Conservation (phyloP, 2,888 invertebrate species). For the Steinernema carpocapsae region DNA sequence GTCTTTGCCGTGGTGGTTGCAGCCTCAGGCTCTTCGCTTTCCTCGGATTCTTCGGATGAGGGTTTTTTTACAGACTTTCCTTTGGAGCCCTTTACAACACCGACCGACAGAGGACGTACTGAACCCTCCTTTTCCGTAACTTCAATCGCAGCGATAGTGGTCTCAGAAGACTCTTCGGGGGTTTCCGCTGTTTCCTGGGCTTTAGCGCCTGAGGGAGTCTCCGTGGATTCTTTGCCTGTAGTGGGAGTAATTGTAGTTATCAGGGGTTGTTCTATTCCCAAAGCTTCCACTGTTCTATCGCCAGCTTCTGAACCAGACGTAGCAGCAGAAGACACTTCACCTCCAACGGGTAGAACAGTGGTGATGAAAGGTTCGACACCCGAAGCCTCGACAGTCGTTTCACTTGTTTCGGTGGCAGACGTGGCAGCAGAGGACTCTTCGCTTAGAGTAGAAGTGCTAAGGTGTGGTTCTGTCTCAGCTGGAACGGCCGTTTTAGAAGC, state of each 20-base stretch:
- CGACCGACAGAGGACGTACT: slow-evolving; percentile 7
- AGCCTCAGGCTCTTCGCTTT: background rate
- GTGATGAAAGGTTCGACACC: background rate
- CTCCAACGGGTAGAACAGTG: slow-evolving; percentile 11
- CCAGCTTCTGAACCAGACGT: too few species aligned
- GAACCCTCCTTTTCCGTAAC: slow-evolving; percentile 13
- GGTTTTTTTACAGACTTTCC: background rate
- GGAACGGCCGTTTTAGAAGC: slow-evolving; percentile 5
- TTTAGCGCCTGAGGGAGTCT: background rate
- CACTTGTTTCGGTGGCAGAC: slow-evolving; percentile 24
- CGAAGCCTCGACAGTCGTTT: slow-evolving; percentile 17
- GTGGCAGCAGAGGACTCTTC: slow-evolving; percentile 27
- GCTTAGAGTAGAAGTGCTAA: slow-evolving; percentile 11
- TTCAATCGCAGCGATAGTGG: background rate
- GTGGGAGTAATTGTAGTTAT: slow-evolving; percentile 39
- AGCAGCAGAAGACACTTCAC: background rate
- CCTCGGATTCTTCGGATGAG: background rate
- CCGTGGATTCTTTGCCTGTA: slow-evolving; percentile 36
- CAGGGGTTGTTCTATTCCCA: too few species aligned
- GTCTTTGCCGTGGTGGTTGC: background rate
- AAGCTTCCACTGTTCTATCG: too few species aligned
- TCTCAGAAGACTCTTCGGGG: slow-evolving; percentile 19
- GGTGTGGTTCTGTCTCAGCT: slow-evolving; percentile 17
- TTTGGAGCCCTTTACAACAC: slow-evolving; percentile 13
- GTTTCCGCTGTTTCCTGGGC: slow-evolving; percentile 18